Conservation (phyloP, 2,888 invertebrate genomes). For the Synanthedon myopaeformis region DNA sequence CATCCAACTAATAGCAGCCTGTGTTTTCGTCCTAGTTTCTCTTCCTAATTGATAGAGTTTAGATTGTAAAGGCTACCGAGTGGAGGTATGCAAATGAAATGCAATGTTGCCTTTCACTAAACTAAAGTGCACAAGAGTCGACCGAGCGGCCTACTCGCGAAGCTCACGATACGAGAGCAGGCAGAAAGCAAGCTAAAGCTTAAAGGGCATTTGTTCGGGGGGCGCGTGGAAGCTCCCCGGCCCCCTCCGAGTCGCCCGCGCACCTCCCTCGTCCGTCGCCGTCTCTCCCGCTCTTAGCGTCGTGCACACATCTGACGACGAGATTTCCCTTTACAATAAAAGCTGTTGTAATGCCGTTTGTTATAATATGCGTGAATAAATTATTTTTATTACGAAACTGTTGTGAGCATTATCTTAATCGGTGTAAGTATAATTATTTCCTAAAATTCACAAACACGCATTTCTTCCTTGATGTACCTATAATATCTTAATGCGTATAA, state of each 20-base stretch:
- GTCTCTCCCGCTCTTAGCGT: background rate
- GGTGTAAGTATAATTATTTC: too few relatives aligned
- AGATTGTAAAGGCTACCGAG: background rate
- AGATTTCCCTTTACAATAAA: too few relatives aligned
- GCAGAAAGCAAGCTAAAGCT: conserved; percentile 53
- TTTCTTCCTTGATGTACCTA: too few relatives aligned
- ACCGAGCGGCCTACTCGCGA: conserved; percentile 35
- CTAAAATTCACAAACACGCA: too few relatives aligned
- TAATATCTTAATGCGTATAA: too few relatives aligned
- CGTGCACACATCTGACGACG: too few relatives aligned
- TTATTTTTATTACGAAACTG: too few relatives aligned
- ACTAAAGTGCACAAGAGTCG: conserved; percentile 29
- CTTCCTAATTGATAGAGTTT: background rate
- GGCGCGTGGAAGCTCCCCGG: conserved; percentile 14
- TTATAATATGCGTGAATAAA: too few relatives aligned
- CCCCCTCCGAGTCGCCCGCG: conserved; percentile 15
- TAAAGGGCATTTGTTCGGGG: conserved; percentile 42
- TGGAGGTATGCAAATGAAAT: conserved; percentile 9
- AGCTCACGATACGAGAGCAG: conserved; percentile 42
- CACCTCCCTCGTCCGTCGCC: conserved; percentile 6
- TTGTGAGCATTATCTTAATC: too few relatives aligned
- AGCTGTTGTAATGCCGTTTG: too few relatives aligned
- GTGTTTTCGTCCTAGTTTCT: too few relatives aligned
- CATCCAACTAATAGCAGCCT: too few relatives aligned
- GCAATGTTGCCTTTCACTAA: conserved; percentile 52